Evolutionary conservation across 2,888 invertebrate genomes (phyloP), one percentile per base, ranked within the genome.

Genomic region (Drosophila vallismaia): DNA sequence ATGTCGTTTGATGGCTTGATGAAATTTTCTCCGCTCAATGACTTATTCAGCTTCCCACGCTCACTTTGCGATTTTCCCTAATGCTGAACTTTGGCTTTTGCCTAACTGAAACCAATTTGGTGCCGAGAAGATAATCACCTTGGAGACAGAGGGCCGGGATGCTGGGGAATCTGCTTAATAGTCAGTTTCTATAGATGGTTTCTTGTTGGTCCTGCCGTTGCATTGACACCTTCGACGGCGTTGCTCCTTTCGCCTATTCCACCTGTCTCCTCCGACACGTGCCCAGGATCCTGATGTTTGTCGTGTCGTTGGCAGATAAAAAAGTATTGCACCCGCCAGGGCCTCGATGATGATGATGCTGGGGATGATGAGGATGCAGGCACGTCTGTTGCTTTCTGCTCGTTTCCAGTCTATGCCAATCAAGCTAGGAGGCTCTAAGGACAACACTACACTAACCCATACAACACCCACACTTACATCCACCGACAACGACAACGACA

Each of bases 51-150:
- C 71, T 63, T 72, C 12, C 75, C 38, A 49, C 49, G 55, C 57
- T 53, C 58, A 55, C 57, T 69, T 59, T 19, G 38, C 19, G 19
- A 19, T 19, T 19, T 19, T 19, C 19, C 19, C 19, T 19, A 19
- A 19, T 19, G 19, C 57, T 49, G 58, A 72, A 56, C 71, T 59
- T 60, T 67, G 66, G 56, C 74, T 72, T 69, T 79, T 71, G 71
- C 67, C 67, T 79, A 71, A 69, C 63, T 69, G 9, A 24, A 44
- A 19, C 24, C 69, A 71, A 81, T 81, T 81, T 68, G 40, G 24
- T 46, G 38, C 14, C n/a, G 38, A 24, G n/a, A 52, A 67, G 70
- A 86, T 83, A 87, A 83, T 83, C 88, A 77, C 72, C 75, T 51
- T 68, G 44, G 48, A 53, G 64, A 60, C 64, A 55, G 53, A 62